phyloP scores from a whole-genome alignment of 30 jellyfish, hydroid and myxozoan species.

The Pelagia noctiluca region DNA sequence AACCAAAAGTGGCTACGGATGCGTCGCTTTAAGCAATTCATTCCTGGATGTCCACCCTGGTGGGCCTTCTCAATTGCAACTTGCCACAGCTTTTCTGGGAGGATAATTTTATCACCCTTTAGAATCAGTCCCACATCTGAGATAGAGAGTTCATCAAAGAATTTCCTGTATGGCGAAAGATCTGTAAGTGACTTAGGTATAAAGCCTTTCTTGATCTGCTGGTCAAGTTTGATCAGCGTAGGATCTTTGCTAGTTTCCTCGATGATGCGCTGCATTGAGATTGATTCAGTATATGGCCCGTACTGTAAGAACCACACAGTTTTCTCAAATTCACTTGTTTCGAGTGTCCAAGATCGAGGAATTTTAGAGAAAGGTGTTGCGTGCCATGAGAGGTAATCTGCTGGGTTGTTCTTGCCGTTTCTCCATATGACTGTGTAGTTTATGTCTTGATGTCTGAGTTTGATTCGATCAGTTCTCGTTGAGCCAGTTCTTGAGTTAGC shows the following conservation, averaged over 20 bases:
- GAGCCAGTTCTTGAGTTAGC: neutral
- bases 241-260: conserved; percentile 3
- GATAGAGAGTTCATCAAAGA: neutral
- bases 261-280: conserved; percentile 40
- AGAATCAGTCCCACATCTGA: conserved; percentile 38
- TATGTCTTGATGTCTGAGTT: conserved; percentile 39
- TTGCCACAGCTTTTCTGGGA: conserved; percentile 11
- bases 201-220: neutral
- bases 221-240: neutral
- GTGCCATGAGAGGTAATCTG: conserved; percentile 55
- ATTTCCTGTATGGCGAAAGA: neutral
- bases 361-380: conserved; percentile 12
- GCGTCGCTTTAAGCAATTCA: conserved; percentile 10
- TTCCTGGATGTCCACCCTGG: conserved; percentile 53
- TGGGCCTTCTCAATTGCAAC: conserved; percentile 1
- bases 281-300: conserved; percentile 43
- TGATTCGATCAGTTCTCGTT: conserved; percentile 19
- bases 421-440: conserved; percentile 8
- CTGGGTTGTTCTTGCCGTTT: conserved; percentile 40
- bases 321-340: conserved; percentile 9
- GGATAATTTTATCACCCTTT: conserved; percentile 10
- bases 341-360: neutral
- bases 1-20: conserved; percentile 32
- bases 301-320: conserved; percentile 13
- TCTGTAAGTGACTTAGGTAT: neutral